phyloP scores from a whole-genome alignment of 2,113 vertebrate species.

The Podilymbus podiceps region DNA sequence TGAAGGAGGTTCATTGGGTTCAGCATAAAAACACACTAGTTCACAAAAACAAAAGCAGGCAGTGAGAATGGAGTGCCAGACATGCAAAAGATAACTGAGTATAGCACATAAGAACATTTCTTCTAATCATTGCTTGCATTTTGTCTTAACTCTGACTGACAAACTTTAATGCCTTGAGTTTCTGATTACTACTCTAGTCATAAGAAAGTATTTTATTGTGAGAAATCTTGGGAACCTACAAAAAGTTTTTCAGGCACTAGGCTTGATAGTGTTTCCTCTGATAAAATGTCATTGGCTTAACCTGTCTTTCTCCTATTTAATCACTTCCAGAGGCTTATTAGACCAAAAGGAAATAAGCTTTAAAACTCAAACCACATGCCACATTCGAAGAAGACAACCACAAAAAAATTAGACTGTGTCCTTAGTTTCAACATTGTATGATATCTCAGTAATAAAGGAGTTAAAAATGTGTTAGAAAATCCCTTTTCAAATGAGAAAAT shows the following conservation, averaged over 20 bases:
- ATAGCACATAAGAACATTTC: neutral
- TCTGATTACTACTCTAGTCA: neutral
- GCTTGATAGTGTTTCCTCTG: constrained; percentile 44
- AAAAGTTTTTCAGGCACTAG: neutral
- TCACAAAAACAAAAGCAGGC: neutral
- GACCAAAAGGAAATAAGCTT: constrained; percentile 61
- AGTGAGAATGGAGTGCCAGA: neutral
- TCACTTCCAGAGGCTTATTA: constrained; percentile 69
- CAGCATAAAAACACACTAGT: neutral
- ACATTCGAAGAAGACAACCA: constrained; percentile 21
- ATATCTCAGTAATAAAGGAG: neutral
- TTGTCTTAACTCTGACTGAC: neutral
- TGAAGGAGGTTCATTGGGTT: neutral
- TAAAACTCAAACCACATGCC: constrained; percentile 73
- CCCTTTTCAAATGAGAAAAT: constrained; percentile 20
- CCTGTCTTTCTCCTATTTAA: constrained; percentile 60
- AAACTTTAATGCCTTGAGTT: neutral
- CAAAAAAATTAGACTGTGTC: neutral
- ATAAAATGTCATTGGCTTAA: constrained; percentile 56
- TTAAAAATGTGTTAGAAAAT: constrained; percentile 26
- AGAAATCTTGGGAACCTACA: neutral
- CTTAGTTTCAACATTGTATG: neutral
- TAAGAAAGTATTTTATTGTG: neutral
- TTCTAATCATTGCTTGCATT: neutral
- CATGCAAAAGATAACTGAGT: neutral